Evolutionary conservation across 2,113 vertebrate species (phyloP).

Genomic region (Natator depressus): DNA sequence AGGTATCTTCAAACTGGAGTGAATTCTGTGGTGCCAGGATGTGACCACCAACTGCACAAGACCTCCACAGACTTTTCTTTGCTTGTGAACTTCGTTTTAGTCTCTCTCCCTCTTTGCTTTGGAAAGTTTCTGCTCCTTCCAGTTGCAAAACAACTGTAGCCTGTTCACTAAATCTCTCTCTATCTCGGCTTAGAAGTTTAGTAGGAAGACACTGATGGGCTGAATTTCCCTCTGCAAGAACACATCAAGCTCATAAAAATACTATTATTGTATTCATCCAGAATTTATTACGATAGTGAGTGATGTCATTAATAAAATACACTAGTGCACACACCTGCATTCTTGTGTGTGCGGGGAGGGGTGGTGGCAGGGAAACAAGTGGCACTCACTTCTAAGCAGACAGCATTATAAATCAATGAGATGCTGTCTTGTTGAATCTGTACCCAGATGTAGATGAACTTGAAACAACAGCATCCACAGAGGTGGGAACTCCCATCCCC

Average conservation of each 20-base stretch:
- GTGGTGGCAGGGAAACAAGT: neutral
- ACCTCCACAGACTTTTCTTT: neutral
- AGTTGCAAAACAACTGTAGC: neutral
- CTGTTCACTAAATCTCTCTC: neutral
- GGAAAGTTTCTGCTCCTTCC: neutral
- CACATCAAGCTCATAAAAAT: constrained; percentile 13
- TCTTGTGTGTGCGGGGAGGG: neutral
- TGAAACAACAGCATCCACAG: constrained; percentile 50
- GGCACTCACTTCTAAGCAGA: neutral
- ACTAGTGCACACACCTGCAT: neutral
- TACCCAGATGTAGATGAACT: constrained; percentile 31
- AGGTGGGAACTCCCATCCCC: constrained; percentile 44
- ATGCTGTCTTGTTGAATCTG: constrained; percentile 15
- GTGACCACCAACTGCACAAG: neutral
- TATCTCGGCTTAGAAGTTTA: neutral
- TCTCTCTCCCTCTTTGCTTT: neutral
- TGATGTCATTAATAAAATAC: neutral
- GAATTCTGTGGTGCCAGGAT: neutral
- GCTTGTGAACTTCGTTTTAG: neutral
- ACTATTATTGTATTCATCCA: neutral
- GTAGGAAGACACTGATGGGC: neutral
- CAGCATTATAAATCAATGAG: neutral
- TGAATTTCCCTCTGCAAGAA: constrained; percentile 18
- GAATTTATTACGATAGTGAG: constrained; percentile 1
- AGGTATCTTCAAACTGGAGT: neutral